phyloP scores from a whole-genome alignment of 2,888 invertebrate genomes.

The Nebria salina region DNA sequence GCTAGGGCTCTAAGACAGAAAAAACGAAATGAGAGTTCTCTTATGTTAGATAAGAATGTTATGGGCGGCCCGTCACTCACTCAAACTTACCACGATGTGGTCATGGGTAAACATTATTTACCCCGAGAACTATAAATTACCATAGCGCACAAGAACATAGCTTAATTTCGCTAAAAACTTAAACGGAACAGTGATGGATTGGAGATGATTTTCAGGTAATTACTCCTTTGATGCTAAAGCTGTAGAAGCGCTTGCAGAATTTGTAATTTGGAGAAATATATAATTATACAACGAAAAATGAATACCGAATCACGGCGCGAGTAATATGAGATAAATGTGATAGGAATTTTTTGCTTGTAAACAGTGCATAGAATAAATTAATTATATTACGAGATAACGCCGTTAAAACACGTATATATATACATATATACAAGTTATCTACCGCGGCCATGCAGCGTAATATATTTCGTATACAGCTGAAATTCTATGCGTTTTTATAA shows the following conservation, averaged over 20 bases:
- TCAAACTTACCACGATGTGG: neutral
- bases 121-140: neutral
- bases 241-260: too few species aligned
- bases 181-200: neutral
- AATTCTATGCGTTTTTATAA: slow-evolving; percentile 29
- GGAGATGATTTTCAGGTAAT: neutral
- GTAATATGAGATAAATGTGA: slow-evolving; percentile 3
- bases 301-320: too few species aligned
- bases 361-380: slow-evolving; percentile 38
- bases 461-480: slow-evolving; percentile 4
- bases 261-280: too few species aligned
- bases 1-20: slow-evolving; percentile 14
- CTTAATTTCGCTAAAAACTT: neutral
- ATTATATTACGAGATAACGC: slow-evolving; percentile 31
- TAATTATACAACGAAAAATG: too few species aligned
- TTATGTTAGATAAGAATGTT: slow-evolving; percentile 22
- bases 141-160: neutral
- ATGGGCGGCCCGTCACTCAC: slow-evolving; percentile 14
- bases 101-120: neutral
- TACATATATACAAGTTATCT: neutral
- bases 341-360: slow-evolving; percentile 22
- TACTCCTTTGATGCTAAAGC: neutral
- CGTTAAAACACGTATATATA: neutral
- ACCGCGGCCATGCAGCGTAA: neutral
- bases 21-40: slow-evolving; percentile 29